Base-by-base conservation (phyloP, 2,888 invertebrate genomes). In the Latrodectus elegans region DNA sequence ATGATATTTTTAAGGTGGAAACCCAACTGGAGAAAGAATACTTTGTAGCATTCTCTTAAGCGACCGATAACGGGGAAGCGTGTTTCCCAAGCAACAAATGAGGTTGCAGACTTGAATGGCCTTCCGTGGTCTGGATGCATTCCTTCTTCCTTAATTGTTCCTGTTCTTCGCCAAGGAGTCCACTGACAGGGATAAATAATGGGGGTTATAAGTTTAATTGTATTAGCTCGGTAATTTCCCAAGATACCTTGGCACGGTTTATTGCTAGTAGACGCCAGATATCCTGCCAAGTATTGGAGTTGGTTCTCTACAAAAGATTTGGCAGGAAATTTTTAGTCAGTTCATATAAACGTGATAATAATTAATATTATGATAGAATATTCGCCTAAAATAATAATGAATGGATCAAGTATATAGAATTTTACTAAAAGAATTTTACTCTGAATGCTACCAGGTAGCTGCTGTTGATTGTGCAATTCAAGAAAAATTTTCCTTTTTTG, bases 151-250 rank as follows among this genome's bases (percentile, higher is more conserved):
- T 82, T 82, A 82, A 82, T 82, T 82, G 82, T 68, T 74, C 67
- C 64, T 68, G 55, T 82, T 71, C 70, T 75, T 64, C 60, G 17
- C 74, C 51, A 51, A 55, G 73, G 73, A 17, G 73, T 53, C 53
- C 53, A 67, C 70, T 51, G 82, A 82, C 82, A 75, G n/a, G n/a
- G 75, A 75, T 74, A 82, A 70, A 75, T 82, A 82, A 82, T 75
- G 82, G 82, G 74, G 80, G 75, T 75, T 75, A 75, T 75, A 82
- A 82, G 82, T 82, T 82, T 82, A 82, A 82, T 82, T 82, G 55
- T 75, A 82, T 82, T 82, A 75, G 70, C 75, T 70, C 75, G 70
- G 75, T 82, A 82, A 82, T 82, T 82, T 82, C 82, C 82, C 82
- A 49, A 75, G 82, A 70, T 82, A 75, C 82, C 82, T 82, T 82